Percentiles rank a stretch among this genome's conserved stretches.
These are phyloP conservation scores for Chelonoidis abingdonii DNA, from an alignment of 2,113 vertebrate genomes.

Conservation along the genomic window DNA sequence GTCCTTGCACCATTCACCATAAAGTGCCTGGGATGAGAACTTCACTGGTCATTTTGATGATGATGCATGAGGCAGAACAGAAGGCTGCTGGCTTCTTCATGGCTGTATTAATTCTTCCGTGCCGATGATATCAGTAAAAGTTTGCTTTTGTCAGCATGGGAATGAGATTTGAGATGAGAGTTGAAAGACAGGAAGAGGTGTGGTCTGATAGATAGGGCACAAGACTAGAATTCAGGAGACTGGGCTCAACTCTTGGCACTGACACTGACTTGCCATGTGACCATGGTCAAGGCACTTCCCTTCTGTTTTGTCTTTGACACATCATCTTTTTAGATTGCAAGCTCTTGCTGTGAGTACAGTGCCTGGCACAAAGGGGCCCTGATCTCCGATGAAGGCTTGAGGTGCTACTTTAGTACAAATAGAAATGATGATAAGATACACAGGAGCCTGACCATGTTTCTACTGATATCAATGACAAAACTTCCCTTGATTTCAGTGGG, in stretches of 20 bases:
- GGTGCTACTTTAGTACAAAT: neutral
- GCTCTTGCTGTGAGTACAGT: neutral
- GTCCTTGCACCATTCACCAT: neutral
- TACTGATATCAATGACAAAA: neutral
- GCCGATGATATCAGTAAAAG: neutral
- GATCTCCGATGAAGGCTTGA: neutral
- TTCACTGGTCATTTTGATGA: too few species aligned
- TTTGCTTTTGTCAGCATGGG: neutral
- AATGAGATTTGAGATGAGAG: neutral
- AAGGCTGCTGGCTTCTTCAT: accelerated
- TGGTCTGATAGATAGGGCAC: neutral
- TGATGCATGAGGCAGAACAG: neutral
- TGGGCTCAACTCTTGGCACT: neutral
- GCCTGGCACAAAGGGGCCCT: neutral
- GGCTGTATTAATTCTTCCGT: neutral
- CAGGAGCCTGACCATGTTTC: neutral
- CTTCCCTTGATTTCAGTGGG: neutral
- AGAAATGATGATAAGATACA: neutral
- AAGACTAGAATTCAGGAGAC: neutral
- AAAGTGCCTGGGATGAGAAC: neutral
- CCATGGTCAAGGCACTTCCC: neutral
- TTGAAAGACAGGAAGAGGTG: neutral
- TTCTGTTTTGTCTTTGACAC: neutral
- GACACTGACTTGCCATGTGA: neutral
- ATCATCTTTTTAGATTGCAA: neutral